These are phyloP conservation scores for Nyctereutes procyonoides DNA, from an alignment of 2,113 vertebrate genomes.

Conservation along the genomic window DNA sequence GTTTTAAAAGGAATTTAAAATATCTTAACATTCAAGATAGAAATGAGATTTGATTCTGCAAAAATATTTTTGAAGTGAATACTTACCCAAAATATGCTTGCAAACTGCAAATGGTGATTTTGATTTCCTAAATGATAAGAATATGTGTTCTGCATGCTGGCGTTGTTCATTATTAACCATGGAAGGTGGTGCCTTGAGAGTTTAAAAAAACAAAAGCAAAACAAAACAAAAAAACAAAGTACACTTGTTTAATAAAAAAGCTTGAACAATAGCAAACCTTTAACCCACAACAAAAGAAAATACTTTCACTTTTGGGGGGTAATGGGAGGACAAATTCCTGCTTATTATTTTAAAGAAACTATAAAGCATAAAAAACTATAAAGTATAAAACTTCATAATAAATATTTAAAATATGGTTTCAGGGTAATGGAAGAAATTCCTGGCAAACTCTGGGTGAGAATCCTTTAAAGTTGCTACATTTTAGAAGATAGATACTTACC, in stretches of 20 bases:
- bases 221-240: slow-evolving; percentile 26
- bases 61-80: slow-evolving; percentile 42
- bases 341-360: slow-evolving; percentile 15
- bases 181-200: slow-evolving; percentile 96
- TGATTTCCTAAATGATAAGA: slow-evolving; percentile 99
- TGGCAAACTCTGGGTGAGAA: slow-evolving; percentile 12
- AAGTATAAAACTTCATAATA: slow-evolving; percentile 22
- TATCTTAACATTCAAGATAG: slow-evolving; percentile 24
- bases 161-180: slow-evolving; percentile 99
- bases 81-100: slow-evolving; percentile 98
- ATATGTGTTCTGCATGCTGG: slow-evolving; percentile 98
- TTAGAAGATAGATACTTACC: neutral
- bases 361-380: neutral
- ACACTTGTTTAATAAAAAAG: slow-evolving; percentile 8
- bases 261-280: neutral
- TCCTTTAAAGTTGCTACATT: slow-evolving; percentile 55
- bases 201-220: slow-evolving; percentile 65
- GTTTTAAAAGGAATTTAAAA: slow-evolving; percentile 65
- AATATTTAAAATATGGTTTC: slow-evolving; percentile 51
- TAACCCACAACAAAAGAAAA: neutral
- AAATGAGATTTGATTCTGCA: neutral
- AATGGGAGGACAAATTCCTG: neutral
- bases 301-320: neutral
- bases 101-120: slow-evolving; percentile 99
- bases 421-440: slow-evolving; percentile 26